Evolutionary conservation across 2,888 invertebrate species (phyloP).

Genomic region (Shargacucullia verbasci): DNA sequence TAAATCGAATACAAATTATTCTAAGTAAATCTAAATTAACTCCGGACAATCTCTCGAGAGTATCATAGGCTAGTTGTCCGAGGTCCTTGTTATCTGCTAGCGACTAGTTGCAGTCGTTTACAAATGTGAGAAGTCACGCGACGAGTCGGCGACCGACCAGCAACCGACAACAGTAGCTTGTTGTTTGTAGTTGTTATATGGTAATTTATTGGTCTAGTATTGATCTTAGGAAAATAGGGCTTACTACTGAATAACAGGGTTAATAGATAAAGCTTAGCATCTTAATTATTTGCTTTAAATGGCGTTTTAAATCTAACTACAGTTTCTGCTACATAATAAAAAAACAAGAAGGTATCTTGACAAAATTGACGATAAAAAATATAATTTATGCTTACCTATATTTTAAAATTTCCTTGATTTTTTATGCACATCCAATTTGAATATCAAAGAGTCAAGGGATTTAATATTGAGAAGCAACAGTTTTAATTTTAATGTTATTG

Average conservation of each 20-base stretch:
- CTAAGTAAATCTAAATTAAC: constrained; percentile 51
- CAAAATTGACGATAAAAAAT: no score
- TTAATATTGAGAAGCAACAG: no score
- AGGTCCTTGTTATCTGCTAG: constrained; percentile 66
- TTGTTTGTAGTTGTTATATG: constrained; percentile 31
- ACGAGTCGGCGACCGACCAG: constrained; percentile 58
- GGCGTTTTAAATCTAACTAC: no score
- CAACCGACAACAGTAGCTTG: constrained; percentile 54
- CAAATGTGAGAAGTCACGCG: constrained; percentile 86
- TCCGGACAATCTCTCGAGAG: constrained; percentile 36
- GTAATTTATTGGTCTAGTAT: constrained; percentile 27
- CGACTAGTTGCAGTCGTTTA: constrained; percentile 68
- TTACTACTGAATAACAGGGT: neutral
- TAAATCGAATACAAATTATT: constrained; percentile 51
- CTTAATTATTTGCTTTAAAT: no score
- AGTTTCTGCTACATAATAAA: no score
- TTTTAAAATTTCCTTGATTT: no score
- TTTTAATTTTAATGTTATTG: neutral
- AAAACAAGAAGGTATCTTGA: no score
- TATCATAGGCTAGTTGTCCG: constrained; percentile 51
- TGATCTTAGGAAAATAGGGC: neutral
- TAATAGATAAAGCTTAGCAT: neutral
- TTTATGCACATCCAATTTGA: no score
- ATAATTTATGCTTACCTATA: no score
- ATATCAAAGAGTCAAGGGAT: no score